Base-by-base conservation (phyloP, 2,113 vertebrate species). In the Herpetotheres cachinnans region DNA sequence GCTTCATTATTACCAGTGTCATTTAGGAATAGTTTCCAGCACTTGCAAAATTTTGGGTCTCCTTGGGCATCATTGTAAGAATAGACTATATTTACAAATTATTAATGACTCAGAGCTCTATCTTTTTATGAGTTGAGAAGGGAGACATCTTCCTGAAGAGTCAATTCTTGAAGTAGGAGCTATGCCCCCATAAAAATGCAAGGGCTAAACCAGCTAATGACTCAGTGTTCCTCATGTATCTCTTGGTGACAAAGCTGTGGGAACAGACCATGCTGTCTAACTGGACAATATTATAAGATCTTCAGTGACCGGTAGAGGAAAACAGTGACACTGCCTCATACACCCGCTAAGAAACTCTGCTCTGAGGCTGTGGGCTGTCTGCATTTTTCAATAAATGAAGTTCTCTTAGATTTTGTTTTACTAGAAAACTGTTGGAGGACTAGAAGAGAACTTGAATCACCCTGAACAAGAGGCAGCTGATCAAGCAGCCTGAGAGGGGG, bases 301-400 rank as follows among this genome's bases (percentile, higher is more conserved):
- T n/a, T 81, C 47, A 12, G 13, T 74, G 25, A 49, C 61, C 0
- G 1, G 9, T 20, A 19, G 66, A 44, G 16, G 25, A 81, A 25
- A 59, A 26, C 1, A 62, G 16, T 1, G 1, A 11, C 3, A 1
- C 49, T 65, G 36, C 32, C 42, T 44, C 10, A 6, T 34, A 30
- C 16, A 30, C 34, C 17, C 21, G 11, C 21, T 22, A 15, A 34
- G 78, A 38, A 73, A 18, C 11, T 32, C 36, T 52, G 26, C 69
- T 74, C 36, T 26, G 10, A 29, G 34, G 1, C n/a, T 55, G 40
- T 29, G 42, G 24, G 25, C 59, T 82, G 78, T 26, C 26, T 6
- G 12, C 2, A 5, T 7, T 42, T 50, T 11, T 36, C n/a, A 30
- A 5, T 26, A 56, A 13, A 42, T 49, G 6, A 30, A 30, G 7